These are phyloP conservation scores for fruit fly (Drosophila melanogaster) DNA, from an alignment of 1,140 invertebrate genomes.

Conservation along the genomic window DNA sequence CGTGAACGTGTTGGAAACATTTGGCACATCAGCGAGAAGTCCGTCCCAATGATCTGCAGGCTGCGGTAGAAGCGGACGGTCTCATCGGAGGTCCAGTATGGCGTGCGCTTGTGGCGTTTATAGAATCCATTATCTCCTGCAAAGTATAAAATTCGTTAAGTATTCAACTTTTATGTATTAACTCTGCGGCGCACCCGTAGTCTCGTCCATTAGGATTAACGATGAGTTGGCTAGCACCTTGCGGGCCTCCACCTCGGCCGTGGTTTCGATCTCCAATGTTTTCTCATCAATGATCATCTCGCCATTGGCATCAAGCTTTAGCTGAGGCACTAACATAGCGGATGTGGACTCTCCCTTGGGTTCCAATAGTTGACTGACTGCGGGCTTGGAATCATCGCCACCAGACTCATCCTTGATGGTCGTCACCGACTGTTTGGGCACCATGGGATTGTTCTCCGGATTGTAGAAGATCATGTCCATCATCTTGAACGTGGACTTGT, in stretches of 20 bases:
- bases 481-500: conserved; percentile 92
- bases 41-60: conserved; percentile 94
- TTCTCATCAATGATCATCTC: conserved; percentile 94
- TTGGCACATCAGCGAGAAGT: conserved; percentile 94
- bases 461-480: conserved; percentile 96
- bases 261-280: conserved; percentile 92
- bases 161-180: neutral
- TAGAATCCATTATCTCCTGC: conserved; percentile 87
- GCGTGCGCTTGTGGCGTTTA: conserved; percentile 87
- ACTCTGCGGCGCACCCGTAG: conserved; percentile 75
- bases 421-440: conserved; percentile 71
- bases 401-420: conserved; percentile 66
- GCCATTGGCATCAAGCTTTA: conserved; percentile 95
- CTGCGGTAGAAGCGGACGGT: conserved; percentile 95
- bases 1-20: conserved; percentile 92
- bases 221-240: conserved; percentile 88
- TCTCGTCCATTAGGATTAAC: conserved; percentile 88
- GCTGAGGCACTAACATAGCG: conserved; percentile 90
- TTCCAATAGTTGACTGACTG: conserved; percentile 40
- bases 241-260: conserved; percentile 87
- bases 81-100: conserved; percentile 89
- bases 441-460: conserved; percentile 90
- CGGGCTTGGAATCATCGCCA: conserved; percentile 52
- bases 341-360: conserved; percentile 40
- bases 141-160: conserved; percentile 18